phyloP scores from a whole-genome alignment of 2,113 vertebrate species.

The Cisticola juncidis region DNA sequence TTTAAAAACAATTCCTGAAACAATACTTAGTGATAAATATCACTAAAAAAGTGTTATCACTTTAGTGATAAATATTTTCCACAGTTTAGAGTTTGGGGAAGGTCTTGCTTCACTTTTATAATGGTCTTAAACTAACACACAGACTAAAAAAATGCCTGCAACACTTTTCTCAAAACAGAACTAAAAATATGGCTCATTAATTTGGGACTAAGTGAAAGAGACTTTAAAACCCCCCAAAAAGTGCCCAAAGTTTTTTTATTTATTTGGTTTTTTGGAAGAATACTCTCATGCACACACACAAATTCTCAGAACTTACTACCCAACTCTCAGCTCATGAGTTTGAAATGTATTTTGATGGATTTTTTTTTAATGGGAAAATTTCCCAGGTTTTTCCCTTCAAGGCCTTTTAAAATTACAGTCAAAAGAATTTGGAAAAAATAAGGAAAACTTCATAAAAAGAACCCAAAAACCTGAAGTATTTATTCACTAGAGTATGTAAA shows the following conservation, averaged over 20 bases:
- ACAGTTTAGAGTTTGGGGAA: not conserved
- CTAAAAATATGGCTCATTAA: not conserved
- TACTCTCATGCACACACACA: not conserved
- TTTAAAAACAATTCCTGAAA: not conserved
- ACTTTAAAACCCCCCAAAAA: not conserved
- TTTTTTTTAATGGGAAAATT: not conserved
- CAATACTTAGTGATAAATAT: not conserved
- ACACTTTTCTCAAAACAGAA: not conserved
- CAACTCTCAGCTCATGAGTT: not conserved
- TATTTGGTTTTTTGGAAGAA: not conserved
- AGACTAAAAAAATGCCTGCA: not conserved
- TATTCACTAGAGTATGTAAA: not conserved
- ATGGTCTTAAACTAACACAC: not conserved
- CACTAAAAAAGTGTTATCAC: no score
- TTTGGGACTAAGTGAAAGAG: not conserved
- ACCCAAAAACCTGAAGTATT: not conserved
- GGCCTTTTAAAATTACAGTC: not conserved
- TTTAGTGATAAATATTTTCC: not conserved
- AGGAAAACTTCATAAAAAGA: not conserved
- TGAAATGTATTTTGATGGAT: not conserved
- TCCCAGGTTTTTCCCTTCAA: not conserved
- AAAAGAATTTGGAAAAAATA: not conserved
- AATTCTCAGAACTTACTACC: not conserved
- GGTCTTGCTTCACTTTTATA: not conserved
- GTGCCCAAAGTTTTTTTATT: rapidly evolving